phyloP scores from a whole-genome alignment of 2,797 vertebrate genomes.

The Nannoperca australis region DNA sequence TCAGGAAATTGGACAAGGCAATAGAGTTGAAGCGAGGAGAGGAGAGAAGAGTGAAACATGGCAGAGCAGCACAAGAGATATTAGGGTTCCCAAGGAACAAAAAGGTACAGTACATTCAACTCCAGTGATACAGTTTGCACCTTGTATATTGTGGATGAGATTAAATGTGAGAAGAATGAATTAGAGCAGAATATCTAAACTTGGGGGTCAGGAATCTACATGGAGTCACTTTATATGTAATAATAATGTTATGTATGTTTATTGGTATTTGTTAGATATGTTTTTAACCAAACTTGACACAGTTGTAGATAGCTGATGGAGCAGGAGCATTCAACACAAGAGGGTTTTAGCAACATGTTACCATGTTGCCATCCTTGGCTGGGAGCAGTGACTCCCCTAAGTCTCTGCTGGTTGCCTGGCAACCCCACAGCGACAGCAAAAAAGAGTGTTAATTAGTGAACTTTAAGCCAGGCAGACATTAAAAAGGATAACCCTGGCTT shows the following conservation, averaged over 20 bases:
- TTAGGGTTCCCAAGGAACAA: background rate
- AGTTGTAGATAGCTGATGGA: background rate
- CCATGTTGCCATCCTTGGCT: background rate
- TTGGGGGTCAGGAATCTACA: background rate
- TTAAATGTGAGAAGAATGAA: background rate
- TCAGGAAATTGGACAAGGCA: constrained; percentile 10
- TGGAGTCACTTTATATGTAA: background rate
- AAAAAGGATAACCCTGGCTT: too few species aligned
- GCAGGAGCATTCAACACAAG: too few species aligned
- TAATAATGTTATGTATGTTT: too few species aligned
- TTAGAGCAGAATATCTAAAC: too few species aligned
- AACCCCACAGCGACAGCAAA: background rate
- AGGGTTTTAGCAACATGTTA: too few species aligned
- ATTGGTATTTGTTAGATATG: background rate
- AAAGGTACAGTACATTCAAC: constrained; percentile 3
- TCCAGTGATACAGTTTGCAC: constrained; percentile 1
- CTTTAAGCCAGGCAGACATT: background rate
- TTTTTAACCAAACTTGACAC: background rate
- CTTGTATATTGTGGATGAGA: background rate
- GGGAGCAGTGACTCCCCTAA: background rate
- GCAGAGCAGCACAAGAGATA: background rate
- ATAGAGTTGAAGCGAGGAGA: background rate
- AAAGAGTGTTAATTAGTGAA: background rate
- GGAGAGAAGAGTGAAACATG: background rate
- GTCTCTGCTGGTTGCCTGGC: background rate